Evolutionary conservation across 1,140 invertebrate species (phyloP), one percentile per base, ranked within the genome.

Genomic region (Drosophila neocordata): DNA sequence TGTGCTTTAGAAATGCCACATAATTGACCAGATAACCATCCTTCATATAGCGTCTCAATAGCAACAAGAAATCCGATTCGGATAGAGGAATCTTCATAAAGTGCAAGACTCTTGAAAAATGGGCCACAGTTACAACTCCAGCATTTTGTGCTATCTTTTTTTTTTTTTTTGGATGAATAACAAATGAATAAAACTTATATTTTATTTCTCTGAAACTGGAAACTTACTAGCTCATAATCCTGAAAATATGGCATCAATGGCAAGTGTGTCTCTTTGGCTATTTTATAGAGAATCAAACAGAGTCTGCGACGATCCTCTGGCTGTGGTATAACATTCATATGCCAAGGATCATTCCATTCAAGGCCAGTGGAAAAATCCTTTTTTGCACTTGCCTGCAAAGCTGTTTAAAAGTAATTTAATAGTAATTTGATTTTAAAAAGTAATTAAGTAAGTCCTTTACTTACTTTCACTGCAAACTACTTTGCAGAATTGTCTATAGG

Each of bases 21-120:
- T 96, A 96, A 90, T 96, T 95, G 0, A 96, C 82, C 6, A 95
- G 94, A 85, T 95, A 96, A 2, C 93, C 93, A 88, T 95, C 94
- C 73, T 95, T 95, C 61, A 95, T 92, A 78, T 95, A 96, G 73
- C 94, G 93, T 41, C 95, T 94, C 12, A 95, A 92, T 0, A 96
- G 91, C 4, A 96, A 87, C 71, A 94, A 92, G 78, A 95, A 95
- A 88, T 96, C 95, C 9, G 94, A 93, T 1, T 94, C 91, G 0
- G 93, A 94, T 4, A 96, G 84, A 2, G 94, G 90, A 38, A 96
- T 93, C 20, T 93, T 93, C 67, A 95, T 91, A 80, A 94, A 95
- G 77, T 94, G 93, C n/a, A 96, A 89, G 18, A 96, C 93, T 38
- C 95, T 92, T 0, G 94, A 94, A 77, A 96, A 96, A 90, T 96